Evolutionary conservation across 1,140 invertebrate genomes (phyloP).

Genomic region (Spodoptera frugiperda): DNA sequence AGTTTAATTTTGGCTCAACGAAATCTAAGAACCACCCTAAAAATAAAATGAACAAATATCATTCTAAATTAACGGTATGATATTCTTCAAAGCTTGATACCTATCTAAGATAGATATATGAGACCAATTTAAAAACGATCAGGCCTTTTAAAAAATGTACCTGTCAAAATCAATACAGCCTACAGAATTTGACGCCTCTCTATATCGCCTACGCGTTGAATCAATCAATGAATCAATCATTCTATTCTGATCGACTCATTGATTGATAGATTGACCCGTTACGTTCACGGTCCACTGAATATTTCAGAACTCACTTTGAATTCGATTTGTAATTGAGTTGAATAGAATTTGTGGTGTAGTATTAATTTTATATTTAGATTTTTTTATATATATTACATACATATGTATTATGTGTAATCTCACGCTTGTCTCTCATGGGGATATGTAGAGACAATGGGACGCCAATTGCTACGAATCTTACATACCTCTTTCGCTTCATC

Average conservation of each 20-base stretch:
- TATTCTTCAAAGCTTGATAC: too few species aligned
- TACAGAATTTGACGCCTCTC: too few species aligned
- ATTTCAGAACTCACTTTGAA: conserved; percentile 14
- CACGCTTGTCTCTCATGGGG: too few species aligned
- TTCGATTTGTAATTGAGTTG: neutral
- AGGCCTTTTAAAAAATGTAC: neutral
- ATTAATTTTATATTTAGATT: neutral
- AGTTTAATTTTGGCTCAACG: too few species aligned
- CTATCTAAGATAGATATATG: too few species aligned
- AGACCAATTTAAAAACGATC: neutral
- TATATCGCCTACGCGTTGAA: neutral
- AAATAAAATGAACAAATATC: too few species aligned
- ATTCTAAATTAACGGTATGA: too few species aligned
- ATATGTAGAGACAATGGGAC: too few species aligned
- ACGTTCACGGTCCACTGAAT: conserved; percentile 12
- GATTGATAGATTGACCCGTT: conserved; percentile 32
- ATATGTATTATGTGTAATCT: too few species aligned
- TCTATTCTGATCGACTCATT: neutral
- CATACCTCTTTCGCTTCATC: too few species aligned
- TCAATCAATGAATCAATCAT: conserved; percentile 19
- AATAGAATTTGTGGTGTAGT: neutral
- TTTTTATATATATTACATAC: neutral
- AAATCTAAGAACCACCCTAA: too few species aligned
- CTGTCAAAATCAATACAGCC: neutral
- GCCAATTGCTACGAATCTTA: too few species aligned